A percentile compares a stretch with the other conserved stretches of the same genome.
These are phyloP conservation scores for Grapholita molesta DNA, from an alignment of 1,140 invertebrate species.

Conservation along the genomic window DNA sequence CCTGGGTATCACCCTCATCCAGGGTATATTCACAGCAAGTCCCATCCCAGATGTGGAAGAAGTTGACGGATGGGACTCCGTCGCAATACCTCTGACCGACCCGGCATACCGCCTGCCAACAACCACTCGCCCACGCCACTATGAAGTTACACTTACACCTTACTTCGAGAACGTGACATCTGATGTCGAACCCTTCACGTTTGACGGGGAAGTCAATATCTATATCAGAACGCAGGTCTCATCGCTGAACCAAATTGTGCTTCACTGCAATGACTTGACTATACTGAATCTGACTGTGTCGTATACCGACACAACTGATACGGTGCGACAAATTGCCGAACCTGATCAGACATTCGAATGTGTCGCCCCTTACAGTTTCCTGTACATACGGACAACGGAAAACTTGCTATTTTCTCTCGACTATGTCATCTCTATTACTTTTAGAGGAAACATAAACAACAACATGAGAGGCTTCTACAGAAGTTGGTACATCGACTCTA, in stretches of 20 bases:
- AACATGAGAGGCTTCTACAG: conserved; percentile 80
- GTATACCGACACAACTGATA: neutral
- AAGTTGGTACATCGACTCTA: conserved; percentile 71
- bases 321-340: conserved; percentile 22
- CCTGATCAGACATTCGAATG: conserved; percentile 34
- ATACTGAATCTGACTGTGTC: conserved; percentile 49
- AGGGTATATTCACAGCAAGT: conserved; percentile 40
- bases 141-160: conserved; percentile 81
- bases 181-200: conserved; percentile 75
- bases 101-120: conserved; percentile 53
- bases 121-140: conserved; percentile 68
- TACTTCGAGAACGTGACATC: conserved; percentile 73
- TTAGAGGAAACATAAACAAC: conserved; percentile 69
- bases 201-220: conserved; percentile 80
- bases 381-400: conserved; percentile 41
- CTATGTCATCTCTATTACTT: conserved; percentile 52
- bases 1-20: conserved; percentile 40
- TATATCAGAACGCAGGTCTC: conserved; percentile 37
- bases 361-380: conserved; percentile 50
- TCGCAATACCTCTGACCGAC: conserved; percentile 38
- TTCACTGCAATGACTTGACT: conserved; percentile 82
- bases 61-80: conserved; percentile 61
- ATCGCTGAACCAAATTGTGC: conserved; percentile 72
- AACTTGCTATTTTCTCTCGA: conserved; percentile 31
- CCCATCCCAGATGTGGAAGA: conserved; percentile 40